These are phyloP conservation scores for Cryptotis parvus DNA, from an alignment of 2,113 vertebrate species.

Conservation along the genomic window DNA sequence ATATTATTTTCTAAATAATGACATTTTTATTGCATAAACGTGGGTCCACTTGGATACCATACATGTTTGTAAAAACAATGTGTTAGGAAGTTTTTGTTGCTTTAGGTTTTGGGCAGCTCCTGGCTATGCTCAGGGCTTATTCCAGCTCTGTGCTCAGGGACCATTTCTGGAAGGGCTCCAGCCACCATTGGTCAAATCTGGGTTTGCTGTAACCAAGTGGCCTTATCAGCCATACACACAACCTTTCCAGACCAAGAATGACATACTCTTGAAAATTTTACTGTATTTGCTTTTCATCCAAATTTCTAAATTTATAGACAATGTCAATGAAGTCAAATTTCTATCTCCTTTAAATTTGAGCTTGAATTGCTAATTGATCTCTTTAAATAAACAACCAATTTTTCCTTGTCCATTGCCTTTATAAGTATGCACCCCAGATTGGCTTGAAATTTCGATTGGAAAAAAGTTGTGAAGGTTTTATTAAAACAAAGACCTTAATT, in stretches of 20 bases:
- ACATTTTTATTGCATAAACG: background rate
- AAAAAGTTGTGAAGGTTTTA: constrained; percentile 58
- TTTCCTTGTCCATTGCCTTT: constrained; percentile 53
- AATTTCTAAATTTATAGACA: background rate
- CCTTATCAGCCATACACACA: no score
- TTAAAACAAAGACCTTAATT: constrained; percentile 69
- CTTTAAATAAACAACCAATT: constrained; percentile 51
- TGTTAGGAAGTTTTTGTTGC: no score
- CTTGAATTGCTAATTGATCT: constrained; percentile 39
- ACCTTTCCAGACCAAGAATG: no score
- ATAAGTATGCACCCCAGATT: constrained; percentile 21
- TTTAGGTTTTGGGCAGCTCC: no score
- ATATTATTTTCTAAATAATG: background rate
- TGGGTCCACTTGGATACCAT: background rate
- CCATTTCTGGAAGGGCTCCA: no score
- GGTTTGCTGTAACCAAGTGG: no score
- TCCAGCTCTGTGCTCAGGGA: no score
- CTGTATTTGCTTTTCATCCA: background rate
- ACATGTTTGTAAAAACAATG: background rate
- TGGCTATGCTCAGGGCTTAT: no score
- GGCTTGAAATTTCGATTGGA: constrained; percentile 34
- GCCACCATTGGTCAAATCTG: no score
- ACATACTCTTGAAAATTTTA: constrained; percentile 12
- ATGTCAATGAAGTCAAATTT: constrained; percentile 10
- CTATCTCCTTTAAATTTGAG: background rate